Evolutionary conservation across 2,888 invertebrate genomes (phyloP).

Genomic region (Acanthosepion pharaonis): DNA sequence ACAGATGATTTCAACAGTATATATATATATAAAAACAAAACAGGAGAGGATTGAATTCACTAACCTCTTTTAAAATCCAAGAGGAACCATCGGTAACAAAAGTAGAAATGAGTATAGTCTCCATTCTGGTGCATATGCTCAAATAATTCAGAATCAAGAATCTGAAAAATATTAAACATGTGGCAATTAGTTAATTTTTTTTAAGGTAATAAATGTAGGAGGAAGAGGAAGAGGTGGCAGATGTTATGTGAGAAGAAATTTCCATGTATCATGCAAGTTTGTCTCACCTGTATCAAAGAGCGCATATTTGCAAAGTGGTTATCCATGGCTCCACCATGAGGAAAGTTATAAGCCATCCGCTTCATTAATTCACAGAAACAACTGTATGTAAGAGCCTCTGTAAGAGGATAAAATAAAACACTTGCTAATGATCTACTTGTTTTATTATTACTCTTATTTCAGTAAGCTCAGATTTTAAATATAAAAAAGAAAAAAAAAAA

Average conservation of each 20-base stretch:
- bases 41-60: neutral
- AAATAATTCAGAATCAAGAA: constrained; percentile 93
- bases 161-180: constrained; percentile 78
- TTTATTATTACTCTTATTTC: neutral
- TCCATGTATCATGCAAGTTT: neutral
- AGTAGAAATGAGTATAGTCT: constrained; percentile 97
- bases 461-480: neutral
- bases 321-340: constrained; percentile 94
- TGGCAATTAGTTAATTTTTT: too few species aligned
- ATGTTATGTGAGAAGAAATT: too few species aligned
- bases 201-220: too few species aligned
- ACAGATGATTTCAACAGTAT: too few species aligned
- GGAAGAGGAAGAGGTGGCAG: too few species aligned
- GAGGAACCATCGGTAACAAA: constrained; percentile 97
- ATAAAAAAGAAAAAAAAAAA: too few species aligned
- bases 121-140: constrained; percentile 95
- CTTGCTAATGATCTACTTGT: neutral
- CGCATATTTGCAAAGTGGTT: constrained; percentile 96
- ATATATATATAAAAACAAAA: neutral
- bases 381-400: constrained; percentile 90
- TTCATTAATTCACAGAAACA: constrained; percentile 93
- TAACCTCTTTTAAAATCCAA: constrained; percentile 92
- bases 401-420: constrained; percentile 53
- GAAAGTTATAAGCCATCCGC: constrained; percentile 90
- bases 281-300: constrained; percentile 76